Percentiles rank a stretch among this genome's conserved stretches.
Evolutionary conservation across 2,888 invertebrate genomes (phyloP).

Genomic region (Dermolepida albohirtum): DNA sequence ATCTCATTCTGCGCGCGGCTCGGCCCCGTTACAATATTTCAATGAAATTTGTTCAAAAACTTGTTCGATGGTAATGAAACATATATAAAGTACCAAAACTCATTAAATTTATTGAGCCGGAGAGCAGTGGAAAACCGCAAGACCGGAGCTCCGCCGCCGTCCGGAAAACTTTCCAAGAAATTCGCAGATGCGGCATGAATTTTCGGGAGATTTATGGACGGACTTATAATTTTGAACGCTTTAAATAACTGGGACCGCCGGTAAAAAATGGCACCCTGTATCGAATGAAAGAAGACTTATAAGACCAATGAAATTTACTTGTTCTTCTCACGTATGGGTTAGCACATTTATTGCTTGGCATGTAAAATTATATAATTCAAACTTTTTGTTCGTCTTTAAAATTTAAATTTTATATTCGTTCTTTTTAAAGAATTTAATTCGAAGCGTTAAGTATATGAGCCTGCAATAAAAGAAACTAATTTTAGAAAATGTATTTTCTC

Average conservation of each 20-base stretch:
- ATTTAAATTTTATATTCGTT: no score
- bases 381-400: no score
- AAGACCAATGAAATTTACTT: constrained; percentile 3
- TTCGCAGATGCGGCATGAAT: constrained; percentile 22
- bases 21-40: constrained; percentile 29
- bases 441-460: no score
- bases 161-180: no score
- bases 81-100: constrained; percentile 42
- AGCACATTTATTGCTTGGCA: constrained; percentile 1
- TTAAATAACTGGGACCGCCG: constrained; percentile 28
- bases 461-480: no score
- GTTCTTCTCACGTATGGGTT: not conserved
- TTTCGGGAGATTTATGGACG: constrained; percentile 36
- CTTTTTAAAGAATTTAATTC: no score
- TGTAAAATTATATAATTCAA: not conserved
- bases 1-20: not conserved
- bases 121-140: constrained; percentile 13
- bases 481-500: no score
- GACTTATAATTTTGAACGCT: constrained; percentile 37
- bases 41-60: constrained; percentile 44
- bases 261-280: constrained; percentile 10
- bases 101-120: constrained; percentile 42
- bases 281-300: constrained; percentile 13
- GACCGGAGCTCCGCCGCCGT: constrained; percentile 13
- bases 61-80: constrained; percentile 41